These are phyloP conservation scores for Emydoidea blandingii DNA, from an alignment of 2,797 vertebrate genomes.

Conservation along the genomic window DNA sequence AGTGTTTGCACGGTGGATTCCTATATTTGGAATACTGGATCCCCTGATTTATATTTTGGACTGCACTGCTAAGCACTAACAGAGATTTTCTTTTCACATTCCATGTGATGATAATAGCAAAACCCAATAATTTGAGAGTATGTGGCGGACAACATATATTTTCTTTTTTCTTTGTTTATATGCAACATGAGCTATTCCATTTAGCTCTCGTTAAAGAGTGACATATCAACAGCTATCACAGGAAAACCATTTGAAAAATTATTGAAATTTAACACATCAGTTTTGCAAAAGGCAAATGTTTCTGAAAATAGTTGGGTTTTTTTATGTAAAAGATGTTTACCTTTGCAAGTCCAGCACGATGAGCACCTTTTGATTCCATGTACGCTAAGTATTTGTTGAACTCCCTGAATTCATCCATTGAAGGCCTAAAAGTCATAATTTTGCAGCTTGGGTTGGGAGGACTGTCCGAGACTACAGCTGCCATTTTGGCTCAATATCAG, in stretches of 20 bases:
- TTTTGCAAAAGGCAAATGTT: not conserved
- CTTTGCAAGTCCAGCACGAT: slow-evolving; percentile 97
- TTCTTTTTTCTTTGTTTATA: not conserved
- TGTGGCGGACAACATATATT: not conserved
- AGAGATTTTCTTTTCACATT: not conserved
- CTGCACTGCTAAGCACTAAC: not conserved
- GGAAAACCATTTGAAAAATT: not conserved
- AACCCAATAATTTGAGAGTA: not conserved
- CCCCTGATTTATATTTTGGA: not conserved
- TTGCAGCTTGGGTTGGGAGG: slow-evolving; percentile 94
- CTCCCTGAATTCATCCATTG: slow-evolving; percentile 94
- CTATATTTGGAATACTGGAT: not conserved
- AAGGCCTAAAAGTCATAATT: slow-evolving; percentile 98
- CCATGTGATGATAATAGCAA: not conserved
- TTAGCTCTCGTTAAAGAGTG: not conserved
- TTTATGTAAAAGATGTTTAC: slow-evolving; percentile 75
- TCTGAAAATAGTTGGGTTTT: not conserved
- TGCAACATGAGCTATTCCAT: not conserved
- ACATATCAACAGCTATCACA: not conserved
- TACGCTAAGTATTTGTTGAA: slow-evolving; percentile 95
- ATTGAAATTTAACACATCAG: not conserved
- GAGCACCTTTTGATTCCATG: slow-evolving; percentile 98
- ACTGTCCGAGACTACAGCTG: slow-evolving; percentile 82
- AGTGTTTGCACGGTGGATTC: not conserved
- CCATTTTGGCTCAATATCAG: slow-evolving; percentile 84